Evolutionary conservation across 2,113 vertebrate species (phyloP).

Genomic region (Otocyon megalotis): DNA sequence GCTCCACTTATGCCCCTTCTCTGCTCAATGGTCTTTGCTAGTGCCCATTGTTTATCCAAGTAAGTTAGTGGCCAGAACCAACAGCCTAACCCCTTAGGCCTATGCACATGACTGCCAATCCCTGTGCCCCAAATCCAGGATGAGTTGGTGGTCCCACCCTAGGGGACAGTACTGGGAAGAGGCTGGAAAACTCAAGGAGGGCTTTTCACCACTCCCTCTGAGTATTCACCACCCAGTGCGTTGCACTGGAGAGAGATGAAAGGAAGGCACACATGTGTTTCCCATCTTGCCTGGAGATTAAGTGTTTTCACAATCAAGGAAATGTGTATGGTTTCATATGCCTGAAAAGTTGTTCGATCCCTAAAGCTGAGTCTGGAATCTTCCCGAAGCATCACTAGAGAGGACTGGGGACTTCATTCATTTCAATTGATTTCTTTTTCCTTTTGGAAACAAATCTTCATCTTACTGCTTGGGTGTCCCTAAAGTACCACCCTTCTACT

Average conservation of each 20-base stretch:
- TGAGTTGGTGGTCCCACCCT: neutral
- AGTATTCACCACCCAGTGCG: neutral
- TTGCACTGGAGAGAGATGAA: neutral
- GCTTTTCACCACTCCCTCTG: neutral
- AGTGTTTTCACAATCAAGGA: neutral
- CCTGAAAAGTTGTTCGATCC: neutral
- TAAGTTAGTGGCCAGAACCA: slow-evolving; percentile 3
- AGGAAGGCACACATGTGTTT: neutral
- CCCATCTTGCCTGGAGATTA: neutral
- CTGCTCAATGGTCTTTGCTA: neutral
- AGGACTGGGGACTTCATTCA: neutral
- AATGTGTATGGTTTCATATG: slow-evolving; percentile 13
- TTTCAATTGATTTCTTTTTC: neutral
- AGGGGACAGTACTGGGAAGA: neutral
- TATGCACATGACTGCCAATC: neutral
- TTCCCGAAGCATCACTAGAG: neutral
- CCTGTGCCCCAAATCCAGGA: neutral
- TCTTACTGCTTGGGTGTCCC: neutral
- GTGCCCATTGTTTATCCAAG: neutral
- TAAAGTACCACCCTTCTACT: neutral
- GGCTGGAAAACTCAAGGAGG: neutral
- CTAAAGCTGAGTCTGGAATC: neutral
- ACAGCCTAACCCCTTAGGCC: neutral
- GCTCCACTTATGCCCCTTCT: neutral
- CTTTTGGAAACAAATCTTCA: neutral